phyloP scores from a whole-genome alignment of 2,888 invertebrate genomes.

The Koerneria pararmatus region DNA sequence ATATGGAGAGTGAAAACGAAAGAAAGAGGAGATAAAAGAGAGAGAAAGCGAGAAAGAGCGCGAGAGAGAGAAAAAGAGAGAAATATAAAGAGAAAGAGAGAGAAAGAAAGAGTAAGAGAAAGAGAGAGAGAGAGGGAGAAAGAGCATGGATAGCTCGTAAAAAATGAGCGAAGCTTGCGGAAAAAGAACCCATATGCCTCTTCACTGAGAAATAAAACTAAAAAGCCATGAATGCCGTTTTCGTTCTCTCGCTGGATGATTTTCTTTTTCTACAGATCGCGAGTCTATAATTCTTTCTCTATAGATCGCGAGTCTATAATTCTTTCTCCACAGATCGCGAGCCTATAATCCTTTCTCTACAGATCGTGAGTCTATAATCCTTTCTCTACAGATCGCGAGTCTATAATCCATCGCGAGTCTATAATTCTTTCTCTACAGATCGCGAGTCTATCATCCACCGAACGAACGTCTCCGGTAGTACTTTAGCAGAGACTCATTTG shows the following conservation, averaged over 20 bases:
- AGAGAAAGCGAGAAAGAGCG: conserved; percentile 17
- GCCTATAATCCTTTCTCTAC: conserved; percentile 37
- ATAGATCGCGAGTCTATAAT: no score
- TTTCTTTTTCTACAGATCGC: no score
- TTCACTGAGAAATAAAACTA: no score
- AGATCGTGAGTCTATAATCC: conserved; percentile 50
- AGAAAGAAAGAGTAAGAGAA: conserved; percentile 10
- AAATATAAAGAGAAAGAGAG: background rate
- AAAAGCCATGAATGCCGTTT: no score
- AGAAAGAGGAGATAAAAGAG: conserved; percentile 2
- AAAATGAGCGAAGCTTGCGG: background rate
- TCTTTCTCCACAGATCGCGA: conserved; percentile 43
- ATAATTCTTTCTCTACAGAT: conserved; percentile 2
- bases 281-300: no score
- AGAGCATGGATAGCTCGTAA: background rate
- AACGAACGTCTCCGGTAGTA: conserved; percentile 17
- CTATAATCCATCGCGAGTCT: background rate
- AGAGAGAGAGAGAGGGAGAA: conserved; percentile 15
- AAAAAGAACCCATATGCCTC: no score
- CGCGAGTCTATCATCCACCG: conserved; percentile 23
- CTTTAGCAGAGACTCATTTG: conserved; percentile 18
- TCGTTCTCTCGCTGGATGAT: no score
- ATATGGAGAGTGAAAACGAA: conserved; percentile 7
- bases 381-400: conserved; percentile 13
- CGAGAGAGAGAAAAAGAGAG: background rate